Evolutionary conservation across 2,113 vertebrate genomes (phyloP).

Genomic region (Tor tambroides): DNA sequence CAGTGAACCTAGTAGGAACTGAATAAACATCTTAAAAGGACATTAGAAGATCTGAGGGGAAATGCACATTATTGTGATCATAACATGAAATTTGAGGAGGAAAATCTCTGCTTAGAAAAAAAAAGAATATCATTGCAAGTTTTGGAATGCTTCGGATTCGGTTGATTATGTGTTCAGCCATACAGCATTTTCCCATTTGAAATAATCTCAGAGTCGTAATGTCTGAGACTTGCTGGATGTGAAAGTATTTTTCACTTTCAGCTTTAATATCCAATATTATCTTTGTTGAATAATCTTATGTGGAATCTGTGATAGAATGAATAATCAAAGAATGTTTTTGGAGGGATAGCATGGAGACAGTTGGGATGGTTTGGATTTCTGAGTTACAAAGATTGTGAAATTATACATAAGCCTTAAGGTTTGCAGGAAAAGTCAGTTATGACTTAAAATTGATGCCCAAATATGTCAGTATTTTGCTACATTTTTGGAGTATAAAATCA

Average conservation of each 20-base stretch:
- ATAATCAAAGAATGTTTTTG: not conserved
- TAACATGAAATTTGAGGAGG: not conserved
- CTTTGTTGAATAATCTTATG: not conserved
- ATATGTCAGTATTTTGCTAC: not conserved
- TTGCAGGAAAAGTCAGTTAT: not conserved
- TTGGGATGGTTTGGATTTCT: constrained; percentile 9
- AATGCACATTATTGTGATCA: not conserved
- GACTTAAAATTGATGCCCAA: not conserved
- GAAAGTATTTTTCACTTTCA: not conserved
- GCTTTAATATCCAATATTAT: not conserved
- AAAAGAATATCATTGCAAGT: not conserved
- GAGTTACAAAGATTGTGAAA: not conserved
- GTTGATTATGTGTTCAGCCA: not conserved
- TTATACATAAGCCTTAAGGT: not conserved
- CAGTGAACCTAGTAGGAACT: not conserved
- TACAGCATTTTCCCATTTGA: not conserved
- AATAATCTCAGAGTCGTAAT: not conserved
- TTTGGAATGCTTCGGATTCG: not conserved
- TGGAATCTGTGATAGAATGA: not conserved
- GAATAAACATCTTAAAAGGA: not conserved
- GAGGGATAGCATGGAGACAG: not conserved
- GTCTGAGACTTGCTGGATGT: not conserved
- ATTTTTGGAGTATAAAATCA: not conserved
- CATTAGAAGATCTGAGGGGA: not conserved
- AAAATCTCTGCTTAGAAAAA: not conserved